Conservation (phyloP, 2,888 invertebrate genomes). For the Gymnocheta viridis region DNA sequence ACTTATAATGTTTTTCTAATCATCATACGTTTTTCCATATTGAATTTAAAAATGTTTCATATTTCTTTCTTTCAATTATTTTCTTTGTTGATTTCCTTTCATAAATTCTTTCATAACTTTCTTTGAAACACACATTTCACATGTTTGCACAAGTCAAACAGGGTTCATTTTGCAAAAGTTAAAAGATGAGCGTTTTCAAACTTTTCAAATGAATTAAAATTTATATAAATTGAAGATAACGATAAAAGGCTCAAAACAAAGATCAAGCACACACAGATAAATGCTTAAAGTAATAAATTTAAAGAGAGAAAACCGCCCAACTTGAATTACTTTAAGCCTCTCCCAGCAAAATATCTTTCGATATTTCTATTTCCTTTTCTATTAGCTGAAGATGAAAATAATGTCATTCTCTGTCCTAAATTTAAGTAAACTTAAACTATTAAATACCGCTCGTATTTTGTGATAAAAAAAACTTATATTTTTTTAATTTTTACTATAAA, state of each 20-base stretch:
- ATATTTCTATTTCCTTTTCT: no score
- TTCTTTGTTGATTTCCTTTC: not conserved
- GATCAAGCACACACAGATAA: not conserved
- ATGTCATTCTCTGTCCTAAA: not conserved
- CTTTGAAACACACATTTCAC: constrained; percentile 13
- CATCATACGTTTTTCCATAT: no score
- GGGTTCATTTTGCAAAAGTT: constrained; percentile 18
- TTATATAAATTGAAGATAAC: constrained; percentile 19
- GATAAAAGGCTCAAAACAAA: not conserved
- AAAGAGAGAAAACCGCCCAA: constrained; percentile 2
- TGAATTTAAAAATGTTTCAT: no score
- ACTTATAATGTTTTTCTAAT: no score
- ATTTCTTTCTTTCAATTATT: not conserved
- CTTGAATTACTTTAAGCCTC: not conserved
- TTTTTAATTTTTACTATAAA: not conserved
- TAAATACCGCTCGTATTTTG: not conserved
- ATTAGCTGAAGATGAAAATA: constrained; percentile 1
- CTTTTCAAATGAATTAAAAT: constrained; percentile 24
- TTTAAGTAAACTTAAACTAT: not conserved
- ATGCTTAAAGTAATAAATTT: not conserved
- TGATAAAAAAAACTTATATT: not conserved
- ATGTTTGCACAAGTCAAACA: constrained; percentile 9
- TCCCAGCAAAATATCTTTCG: no score
- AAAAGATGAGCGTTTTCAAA: constrained; percentile 12
- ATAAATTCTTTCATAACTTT: not conserved